Conservation (phyloP, 1,140 invertebrate genomes). For the Asbolus verrucosus region DNA sequence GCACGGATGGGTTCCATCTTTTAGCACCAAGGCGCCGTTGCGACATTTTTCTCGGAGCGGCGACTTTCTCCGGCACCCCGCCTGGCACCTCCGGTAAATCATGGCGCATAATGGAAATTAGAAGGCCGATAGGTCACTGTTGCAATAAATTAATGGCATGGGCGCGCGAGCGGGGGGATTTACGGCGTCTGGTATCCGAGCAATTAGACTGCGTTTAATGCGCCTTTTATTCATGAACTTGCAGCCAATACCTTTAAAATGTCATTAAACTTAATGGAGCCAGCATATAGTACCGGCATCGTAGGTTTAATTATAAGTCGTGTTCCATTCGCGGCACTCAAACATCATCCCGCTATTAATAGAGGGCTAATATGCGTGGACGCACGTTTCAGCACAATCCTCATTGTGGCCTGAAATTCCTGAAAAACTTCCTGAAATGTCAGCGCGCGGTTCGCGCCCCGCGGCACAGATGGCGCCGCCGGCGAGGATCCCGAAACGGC, state of each 20-base stretch:
- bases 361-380: neutral
- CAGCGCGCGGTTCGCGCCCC: no score
- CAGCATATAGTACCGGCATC: neutral
- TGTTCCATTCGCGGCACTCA: neutral
- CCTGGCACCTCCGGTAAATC: neutral
- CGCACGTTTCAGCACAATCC: no score
- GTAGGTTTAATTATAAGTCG: constrained; percentile 9
- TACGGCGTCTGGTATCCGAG: neutral
- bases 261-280: constrained; percentile 12
- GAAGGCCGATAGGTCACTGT: constrained; percentile 3
- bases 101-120: neutral
- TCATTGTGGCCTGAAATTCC: no score
- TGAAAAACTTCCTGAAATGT: no score
- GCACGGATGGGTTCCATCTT: neutral
- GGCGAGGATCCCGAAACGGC: no score
- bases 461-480: no score
- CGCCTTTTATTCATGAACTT: constrained; percentile 11
- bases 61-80: neutral
- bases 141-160: neutral
- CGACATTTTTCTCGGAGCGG: neutral
- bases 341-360: constrained; percentile 1
- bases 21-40: constrained; percentile 12
- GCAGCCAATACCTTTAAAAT: constrained; percentile 4
- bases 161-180: neutral
- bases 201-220: neutral